A percentile compares a stretch with the other conserved stretches of the same genome.
Evolutionary conservation across 2,113 vertebrate genomes (phyloP).

Genomic region (Hemicordylus capensis): DNA sequence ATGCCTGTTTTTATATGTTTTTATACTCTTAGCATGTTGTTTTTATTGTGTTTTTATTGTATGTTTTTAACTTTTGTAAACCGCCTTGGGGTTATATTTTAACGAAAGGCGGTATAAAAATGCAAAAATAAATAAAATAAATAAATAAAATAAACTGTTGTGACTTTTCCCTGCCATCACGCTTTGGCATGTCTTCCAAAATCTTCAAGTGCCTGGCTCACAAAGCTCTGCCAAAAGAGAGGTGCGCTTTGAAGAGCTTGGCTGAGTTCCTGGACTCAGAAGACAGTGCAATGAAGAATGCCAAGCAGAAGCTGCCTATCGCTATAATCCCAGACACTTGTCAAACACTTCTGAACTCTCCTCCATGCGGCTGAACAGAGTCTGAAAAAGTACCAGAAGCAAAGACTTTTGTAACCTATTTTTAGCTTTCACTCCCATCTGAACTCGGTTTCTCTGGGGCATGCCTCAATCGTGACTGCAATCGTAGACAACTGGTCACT

Average conservation of each 20-base stretch:
- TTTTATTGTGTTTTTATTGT: too few species aligned
- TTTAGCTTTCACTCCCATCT: slow-evolving; percentile 4
- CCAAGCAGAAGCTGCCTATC: slow-evolving; percentile 12
- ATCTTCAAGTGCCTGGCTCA: background rate
- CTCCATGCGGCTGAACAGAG: background rate
- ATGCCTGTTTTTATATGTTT: too few species aligned
- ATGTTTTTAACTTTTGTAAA: too few species aligned
- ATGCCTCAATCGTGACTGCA: slow-evolving; percentile 18
- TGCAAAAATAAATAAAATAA: too few species aligned
- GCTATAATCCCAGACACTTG: slow-evolving; percentile 1
- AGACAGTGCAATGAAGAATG: slow-evolving; percentile 4
- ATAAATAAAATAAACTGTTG: too few species aligned
- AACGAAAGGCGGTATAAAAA: too few species aligned
- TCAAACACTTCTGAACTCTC: slow-evolving; percentile 14
- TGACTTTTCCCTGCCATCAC: background rate
- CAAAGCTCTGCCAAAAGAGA: slow-evolving; percentile 22
- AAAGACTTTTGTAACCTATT: slow-evolving; percentile 15
- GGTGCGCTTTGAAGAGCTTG: background rate
- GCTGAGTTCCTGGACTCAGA: slow-evolving; percentile 2
- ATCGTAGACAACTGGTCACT: background rate
- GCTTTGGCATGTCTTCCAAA: slow-evolving; percentile 34
- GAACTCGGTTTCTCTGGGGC: slow-evolving; percentile 16
- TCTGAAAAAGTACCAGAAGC: background rate
- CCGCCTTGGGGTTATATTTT: too few species aligned
- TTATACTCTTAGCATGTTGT: too few species aligned